A percentile compares a stretch with the other conserved stretches of the same genome.
phyloP scores from a whole-genome alignment of 64 coral and sea anemone species.

The Hydrozoanthus tunicans region DNA sequence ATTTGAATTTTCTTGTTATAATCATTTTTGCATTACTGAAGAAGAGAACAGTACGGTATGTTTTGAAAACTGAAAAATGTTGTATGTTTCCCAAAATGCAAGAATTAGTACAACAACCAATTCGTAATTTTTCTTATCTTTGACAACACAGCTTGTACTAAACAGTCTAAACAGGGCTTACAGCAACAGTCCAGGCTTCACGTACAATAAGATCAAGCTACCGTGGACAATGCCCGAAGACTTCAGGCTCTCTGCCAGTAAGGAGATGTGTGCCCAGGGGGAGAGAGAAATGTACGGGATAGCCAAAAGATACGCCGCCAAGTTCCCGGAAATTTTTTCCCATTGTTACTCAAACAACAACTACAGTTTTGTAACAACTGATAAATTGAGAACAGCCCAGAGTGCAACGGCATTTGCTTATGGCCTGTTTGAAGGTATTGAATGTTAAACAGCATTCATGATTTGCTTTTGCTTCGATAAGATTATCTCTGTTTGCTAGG shows the following conservation, averaged over 20 bases:
- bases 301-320: conserved; percentile 51
- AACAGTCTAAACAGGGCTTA: not conserved
- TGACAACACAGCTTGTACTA: not conserved
- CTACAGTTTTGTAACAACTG: conserved; percentile 82
- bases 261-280: conserved; percentile 71
- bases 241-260: conserved; percentile 57
- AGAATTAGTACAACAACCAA: not conserved
- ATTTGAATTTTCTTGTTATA: no score
- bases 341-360: conserved; percentile 70
- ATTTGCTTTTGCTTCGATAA: no score
- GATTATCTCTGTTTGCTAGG: no score
- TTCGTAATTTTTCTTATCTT: not conserved
- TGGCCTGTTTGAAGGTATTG: conserved; percentile 69
- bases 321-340: conserved; percentile 50
- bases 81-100: no score
- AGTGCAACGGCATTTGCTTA: conserved; percentile 80
- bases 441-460: no score
- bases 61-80: no score
- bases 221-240: conserved; percentile 67
- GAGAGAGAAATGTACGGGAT: conserved; percentile 77
- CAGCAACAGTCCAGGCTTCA: not conserved
- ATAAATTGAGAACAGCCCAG: conserved; percentile 76
- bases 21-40: no score
- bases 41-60: no score
- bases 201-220: conserved; percentile 61